Conservation (phyloP, 2,113 vertebrate genomes). For the Sciurus niger region DNA sequence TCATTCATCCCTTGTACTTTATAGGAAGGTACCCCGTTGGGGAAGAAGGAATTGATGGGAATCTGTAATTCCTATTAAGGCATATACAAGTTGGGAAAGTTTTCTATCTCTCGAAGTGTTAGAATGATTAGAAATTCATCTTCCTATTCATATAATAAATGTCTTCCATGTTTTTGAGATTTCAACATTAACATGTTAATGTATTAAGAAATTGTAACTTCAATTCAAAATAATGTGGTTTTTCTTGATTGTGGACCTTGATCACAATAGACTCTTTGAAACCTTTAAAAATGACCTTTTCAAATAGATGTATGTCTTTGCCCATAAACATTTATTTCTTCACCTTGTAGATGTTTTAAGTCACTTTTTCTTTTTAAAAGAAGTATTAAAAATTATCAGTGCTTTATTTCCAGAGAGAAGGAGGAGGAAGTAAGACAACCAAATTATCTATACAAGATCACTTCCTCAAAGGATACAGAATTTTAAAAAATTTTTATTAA, state of each 20-base stretch:
- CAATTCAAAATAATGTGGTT: constrained; percentile 42
- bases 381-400: constrained; percentile 47
- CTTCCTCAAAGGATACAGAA: constrained; percentile 42
- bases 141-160: constrained; percentile 56
- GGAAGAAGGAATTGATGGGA: constrained; percentile 25
- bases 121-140: constrained; percentile 43
- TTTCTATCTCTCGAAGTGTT: constrained; percentile 26
- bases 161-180: constrained; percentile 45
- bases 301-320: constrained; percentile 49
- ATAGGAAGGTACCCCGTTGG: background rate
- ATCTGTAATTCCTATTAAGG: background rate
- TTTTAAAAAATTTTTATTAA: background rate
- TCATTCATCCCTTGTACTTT: constrained; percentile 26
- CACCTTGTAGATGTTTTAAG: constrained; percentile 41
- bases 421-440: background rate
- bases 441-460: background rate
- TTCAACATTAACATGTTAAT: constrained; percentile 21
- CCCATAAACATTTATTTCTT: constrained; percentile 52
- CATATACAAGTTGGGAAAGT: background rate
- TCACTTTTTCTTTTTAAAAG: background rate
- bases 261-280: constrained; percentile 38
- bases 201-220: constrained; percentile 58
- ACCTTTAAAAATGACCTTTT: constrained; percentile 64
- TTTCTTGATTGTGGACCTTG: background rate
- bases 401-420: background rate